These are phyloP conservation scores for Macropus fuliginosus DNA, from an alignment of 2,797 vertebrate genomes.

Conservation along the genomic window DNA sequence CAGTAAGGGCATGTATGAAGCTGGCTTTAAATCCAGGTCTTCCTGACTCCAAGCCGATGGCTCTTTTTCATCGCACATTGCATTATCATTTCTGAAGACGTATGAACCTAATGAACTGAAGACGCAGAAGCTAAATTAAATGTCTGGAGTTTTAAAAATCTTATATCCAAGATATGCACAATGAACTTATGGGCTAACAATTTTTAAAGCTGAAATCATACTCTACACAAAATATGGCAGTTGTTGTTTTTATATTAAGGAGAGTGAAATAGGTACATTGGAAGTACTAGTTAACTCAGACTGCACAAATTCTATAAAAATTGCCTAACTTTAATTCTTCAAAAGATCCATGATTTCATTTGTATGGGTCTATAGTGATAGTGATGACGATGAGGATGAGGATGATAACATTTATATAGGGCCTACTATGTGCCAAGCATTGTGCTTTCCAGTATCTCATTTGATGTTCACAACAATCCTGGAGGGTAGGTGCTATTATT, in stretches of 20 bases:
- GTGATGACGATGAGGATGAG: not conserved
- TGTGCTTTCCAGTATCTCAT: not conserved
- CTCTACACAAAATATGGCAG: not conserved
- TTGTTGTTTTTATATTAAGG: not conserved
- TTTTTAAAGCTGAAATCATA: not conserved
- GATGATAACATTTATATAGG: not conserved
- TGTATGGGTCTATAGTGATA: not conserved
- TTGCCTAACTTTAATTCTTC: not conserved
- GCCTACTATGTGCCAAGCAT: not conserved
- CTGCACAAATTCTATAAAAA: not conserved
- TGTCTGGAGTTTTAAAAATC: slow-evolving; percentile 14
- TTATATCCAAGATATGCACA: not conserved
- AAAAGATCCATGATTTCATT: not conserved
- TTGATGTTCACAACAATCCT: not conserved
- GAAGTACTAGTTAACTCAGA: slow-evolving; percentile 26
- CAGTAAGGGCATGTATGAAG: not conserved
- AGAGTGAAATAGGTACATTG: not conserved
- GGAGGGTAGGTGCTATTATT: not conserved
- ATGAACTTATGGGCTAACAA: not conserved
- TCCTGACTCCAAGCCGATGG: not conserved
- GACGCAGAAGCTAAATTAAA: slow-evolving; percentile 32
- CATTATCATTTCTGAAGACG: not conserved
- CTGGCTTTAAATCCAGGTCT: not conserved
- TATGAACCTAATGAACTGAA: slow-evolving; percentile 9
- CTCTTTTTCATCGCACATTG: not conserved